A percentile compares a stretch with the other conserved stretches of the same genome.
Evolutionary conservation across 1,140 invertebrate species (phyloP).

Genomic region (Brachionus plicatilis): DNA sequence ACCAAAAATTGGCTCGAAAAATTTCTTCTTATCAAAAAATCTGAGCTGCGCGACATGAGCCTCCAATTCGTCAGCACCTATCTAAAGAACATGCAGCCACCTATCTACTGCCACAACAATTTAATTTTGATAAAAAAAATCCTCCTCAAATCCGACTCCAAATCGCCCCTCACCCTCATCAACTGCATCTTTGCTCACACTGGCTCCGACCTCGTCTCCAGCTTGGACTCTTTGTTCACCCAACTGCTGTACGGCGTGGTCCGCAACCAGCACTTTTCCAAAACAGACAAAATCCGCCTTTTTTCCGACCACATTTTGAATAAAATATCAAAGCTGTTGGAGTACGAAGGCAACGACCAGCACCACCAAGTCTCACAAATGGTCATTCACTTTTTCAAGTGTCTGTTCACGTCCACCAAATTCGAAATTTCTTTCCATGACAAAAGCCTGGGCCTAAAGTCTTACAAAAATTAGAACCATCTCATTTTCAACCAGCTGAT

Average conservation of each 20-base stretch:
- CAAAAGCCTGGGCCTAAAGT: not conserved
- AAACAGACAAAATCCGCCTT: constrained; percentile 11
- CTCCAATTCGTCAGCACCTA: not conserved
- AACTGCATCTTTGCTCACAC: not conserved
- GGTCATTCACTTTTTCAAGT: constrained; percentile 18
- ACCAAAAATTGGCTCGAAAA: constrained; percentile 38
- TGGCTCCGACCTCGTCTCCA: not conserved
- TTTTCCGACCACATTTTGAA: not conserved
- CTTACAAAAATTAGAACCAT: constrained; percentile 22
- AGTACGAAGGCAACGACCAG: not conserved
- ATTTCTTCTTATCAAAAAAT: constrained; percentile 14
- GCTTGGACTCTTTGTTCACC: not conserved
- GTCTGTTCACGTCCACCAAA: not conserved
- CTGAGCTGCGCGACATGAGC: constrained; percentile 21
- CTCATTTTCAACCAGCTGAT: constrained; percentile 18
- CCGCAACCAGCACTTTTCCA: not conserved
- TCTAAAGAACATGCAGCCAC: not conserved
- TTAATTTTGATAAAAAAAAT: not conserved
- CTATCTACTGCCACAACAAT: not conserved
- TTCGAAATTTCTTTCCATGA: constrained; percentile 20
- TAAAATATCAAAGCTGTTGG: not conserved
- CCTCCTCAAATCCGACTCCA: not conserved
- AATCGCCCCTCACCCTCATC: not conserved
- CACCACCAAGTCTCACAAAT: not conserved
- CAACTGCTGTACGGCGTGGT: not conserved